A percentile compares a stretch with the other conserved stretches of the same genome.
Evolutionary conservation across 1,140 invertebrate species (phyloP).

Genomic region (Daktulosphaira vitifoliae): DNA sequence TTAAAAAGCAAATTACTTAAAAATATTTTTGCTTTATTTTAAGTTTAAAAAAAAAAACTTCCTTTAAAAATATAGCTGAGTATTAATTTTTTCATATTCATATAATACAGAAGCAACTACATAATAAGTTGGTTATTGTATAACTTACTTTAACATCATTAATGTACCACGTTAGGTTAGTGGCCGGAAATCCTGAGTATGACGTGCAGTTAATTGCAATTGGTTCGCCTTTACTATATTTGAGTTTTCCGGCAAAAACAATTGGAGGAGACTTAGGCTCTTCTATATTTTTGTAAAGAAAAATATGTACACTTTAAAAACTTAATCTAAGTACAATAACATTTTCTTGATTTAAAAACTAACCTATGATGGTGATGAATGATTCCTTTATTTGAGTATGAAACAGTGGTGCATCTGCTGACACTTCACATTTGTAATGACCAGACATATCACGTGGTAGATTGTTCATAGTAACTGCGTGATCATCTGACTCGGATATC

Average conservation of each 20-base stretch:
- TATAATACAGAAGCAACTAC: too few relatives aligned
- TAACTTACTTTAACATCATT: constrained; percentile 60
- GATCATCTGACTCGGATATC: constrained; percentile 48
- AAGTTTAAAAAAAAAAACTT: too few relatives aligned
- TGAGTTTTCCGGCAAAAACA: constrained; percentile 35
- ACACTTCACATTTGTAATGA: constrained; percentile 70
- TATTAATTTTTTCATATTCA: too few relatives aligned
- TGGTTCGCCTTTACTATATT: constrained; percentile 61
- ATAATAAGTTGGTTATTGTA: too few relatives aligned
- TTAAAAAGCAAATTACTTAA: too few relatives aligned
- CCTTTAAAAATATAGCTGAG: too few relatives aligned
- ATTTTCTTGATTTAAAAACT: background rate
- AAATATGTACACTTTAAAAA: background rate
- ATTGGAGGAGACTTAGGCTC: constrained; percentile 11
- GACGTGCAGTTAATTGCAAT: constrained; percentile 67
- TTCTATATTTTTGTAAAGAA: background rate
- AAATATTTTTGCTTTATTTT: too few relatives aligned
- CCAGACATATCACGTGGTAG: constrained; percentile 55
- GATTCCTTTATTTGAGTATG: constrained; percentile 52
- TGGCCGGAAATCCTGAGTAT: constrained; percentile 65
- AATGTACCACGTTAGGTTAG: constrained; percentile 76
- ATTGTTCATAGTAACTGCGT: constrained; percentile 49
- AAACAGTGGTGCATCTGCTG: constrained; percentile 77
- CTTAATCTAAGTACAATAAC: background rate
- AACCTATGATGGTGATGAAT: constrained; percentile 28